Evolutionary conservation across 2,113 vertebrate species (phyloP).

Genomic region (Albula glossodonta): DNA sequence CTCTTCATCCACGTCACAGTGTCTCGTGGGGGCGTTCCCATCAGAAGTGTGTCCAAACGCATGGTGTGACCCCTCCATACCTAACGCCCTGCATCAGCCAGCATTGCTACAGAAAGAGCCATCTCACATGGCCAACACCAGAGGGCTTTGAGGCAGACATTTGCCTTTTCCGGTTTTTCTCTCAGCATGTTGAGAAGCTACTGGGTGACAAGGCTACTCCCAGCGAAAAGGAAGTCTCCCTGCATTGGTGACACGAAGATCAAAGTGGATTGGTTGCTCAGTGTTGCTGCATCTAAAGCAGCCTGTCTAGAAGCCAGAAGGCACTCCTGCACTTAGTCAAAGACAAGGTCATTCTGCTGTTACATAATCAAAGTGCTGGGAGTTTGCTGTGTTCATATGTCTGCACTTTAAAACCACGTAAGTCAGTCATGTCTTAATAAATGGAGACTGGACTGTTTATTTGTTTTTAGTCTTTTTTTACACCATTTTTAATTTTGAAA

Average conservation of each 20-base stretch:
- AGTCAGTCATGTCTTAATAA: background rate
- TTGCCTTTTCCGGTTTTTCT: background rate
- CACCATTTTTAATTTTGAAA: background rate
- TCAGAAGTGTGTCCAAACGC: slow-evolving; percentile 23
- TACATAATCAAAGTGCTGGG: background rate
- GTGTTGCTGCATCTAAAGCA: background rate
- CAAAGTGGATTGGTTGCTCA: background rate
- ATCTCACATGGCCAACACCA: background rate
- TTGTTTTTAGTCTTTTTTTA: background rate
- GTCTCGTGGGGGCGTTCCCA: slow-evolving; percentile 45
- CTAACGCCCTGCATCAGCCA: background rate
- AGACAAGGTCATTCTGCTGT: background rate
- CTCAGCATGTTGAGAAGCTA: background rate
- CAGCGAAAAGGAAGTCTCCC: background rate
- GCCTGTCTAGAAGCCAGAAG: background rate
- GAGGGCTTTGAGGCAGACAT: background rate
- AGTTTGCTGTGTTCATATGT: background rate
- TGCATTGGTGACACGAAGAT: background rate
- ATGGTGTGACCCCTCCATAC: background rate
- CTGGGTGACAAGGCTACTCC: background rate
- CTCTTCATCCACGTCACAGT: slow-evolving; percentile 82
- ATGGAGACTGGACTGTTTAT: background rate
- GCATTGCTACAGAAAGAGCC: background rate
- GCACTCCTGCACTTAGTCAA: background rate
- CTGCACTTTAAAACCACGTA: background rate